Percentiles rank a stretch among this genome's conserved stretches.
Conservation (phyloP, 2,113 vertebrate species). For the Ctenodactylus gundi region DNA sequence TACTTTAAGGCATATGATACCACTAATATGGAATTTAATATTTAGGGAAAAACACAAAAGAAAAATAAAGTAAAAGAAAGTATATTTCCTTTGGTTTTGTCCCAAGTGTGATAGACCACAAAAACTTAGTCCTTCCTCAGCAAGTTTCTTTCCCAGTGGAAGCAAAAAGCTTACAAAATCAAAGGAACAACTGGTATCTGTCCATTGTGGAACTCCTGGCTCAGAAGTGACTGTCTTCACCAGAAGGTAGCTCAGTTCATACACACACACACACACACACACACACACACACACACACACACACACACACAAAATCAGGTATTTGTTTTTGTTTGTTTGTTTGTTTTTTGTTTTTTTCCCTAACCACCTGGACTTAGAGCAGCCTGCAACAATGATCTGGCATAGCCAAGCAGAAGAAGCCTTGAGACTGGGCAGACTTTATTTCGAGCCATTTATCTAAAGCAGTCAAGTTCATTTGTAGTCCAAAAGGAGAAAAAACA, state of each 20-base stretch:
- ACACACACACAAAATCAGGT: too few relatives aligned
- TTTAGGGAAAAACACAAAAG: slow-evolving; percentile 4
- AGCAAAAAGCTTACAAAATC: background rate
- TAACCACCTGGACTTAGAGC: background rate
- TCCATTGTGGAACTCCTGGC: background rate
- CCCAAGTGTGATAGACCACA: background rate
- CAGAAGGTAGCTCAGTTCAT: background rate
- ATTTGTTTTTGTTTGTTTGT: too few relatives aligned
- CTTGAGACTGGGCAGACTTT: background rate
- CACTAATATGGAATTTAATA: background rate
- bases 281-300: too few relatives aligned
- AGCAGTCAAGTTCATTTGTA: background rate
- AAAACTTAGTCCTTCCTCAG: background rate
- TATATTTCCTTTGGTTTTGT: background rate
- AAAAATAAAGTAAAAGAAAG: background rate
- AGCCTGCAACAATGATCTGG: background rate
- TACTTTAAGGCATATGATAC: background rate
- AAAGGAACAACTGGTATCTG: background rate
- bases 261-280: too few relatives aligned
- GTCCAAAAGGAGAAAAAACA: background rate
- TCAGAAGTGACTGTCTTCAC: background rate
- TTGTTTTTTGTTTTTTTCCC: too few relatives aligned
- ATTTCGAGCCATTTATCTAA: background rate
- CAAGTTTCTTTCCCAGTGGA: background rate
- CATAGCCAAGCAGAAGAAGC: background rate